Evolutionary conservation across 2,113 vertebrate genomes (phyloP).

Genomic region (Nettapus auritus): DNA sequence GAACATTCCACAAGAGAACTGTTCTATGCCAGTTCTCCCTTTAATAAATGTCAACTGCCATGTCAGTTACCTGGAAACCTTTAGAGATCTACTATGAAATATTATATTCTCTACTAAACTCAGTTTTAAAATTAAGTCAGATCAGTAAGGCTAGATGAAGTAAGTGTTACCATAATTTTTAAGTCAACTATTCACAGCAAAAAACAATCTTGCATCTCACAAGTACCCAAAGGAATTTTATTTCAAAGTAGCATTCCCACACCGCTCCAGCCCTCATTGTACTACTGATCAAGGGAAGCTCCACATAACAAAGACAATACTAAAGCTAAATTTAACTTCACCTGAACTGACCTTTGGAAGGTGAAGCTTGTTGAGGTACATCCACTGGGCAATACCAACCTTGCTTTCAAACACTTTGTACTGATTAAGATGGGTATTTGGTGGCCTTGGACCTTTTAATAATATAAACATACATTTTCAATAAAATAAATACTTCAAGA

Average conservation of each 20-base stretch:
- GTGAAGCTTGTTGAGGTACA: neutral
- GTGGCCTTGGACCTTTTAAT: neutral
- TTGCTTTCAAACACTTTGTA: neutral
- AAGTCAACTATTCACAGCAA: neutral
- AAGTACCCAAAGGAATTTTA: neutral
- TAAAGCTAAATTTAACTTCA: neutral
- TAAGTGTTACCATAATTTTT: neutral
- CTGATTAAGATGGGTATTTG: neutral
- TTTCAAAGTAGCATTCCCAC: neutral
- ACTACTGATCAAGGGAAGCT: neutral
- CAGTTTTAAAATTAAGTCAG: neutral
- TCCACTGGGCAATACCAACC: neutral
- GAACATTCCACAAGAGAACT: neutral
- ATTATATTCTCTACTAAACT: neutral
- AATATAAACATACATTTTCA: neutral
- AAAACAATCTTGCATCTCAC: neutral
- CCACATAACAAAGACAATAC: neutral
- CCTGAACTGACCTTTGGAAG: neutral
- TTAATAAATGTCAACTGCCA: neutral
- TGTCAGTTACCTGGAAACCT: neutral
- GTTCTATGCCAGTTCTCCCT: neutral
- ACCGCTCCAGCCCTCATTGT: neutral
- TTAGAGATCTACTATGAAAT: neutral
- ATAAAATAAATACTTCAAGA: neutral
- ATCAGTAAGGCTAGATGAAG: neutral